phyloP scores from a whole-genome alignment of 1,140 invertebrate species.

The Parasteatoda tepidariorum region DNA sequence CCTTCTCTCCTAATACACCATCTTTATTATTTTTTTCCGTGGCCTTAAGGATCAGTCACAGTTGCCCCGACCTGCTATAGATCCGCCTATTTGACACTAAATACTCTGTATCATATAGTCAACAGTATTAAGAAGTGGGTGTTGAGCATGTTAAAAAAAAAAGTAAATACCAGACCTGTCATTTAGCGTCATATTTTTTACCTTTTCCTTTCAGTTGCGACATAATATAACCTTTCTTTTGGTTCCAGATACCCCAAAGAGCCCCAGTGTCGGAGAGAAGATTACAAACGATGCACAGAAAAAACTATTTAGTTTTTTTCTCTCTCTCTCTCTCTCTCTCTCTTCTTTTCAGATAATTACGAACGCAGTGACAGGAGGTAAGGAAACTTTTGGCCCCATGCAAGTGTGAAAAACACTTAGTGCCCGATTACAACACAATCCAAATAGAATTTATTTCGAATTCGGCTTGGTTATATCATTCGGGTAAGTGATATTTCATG shows the following conservation, averaged over 20 bases:
- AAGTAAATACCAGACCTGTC: conserved; percentile 23
- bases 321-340: background rate
- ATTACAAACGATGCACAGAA: background rate
- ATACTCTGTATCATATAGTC: background rate
- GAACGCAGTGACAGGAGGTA: conserved; percentile 15
- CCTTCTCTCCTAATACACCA: background rate
- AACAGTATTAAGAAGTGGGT: background rate
- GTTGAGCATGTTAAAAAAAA: too few relatives aligned
- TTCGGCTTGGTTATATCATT: background rate
- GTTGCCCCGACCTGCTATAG: background rate
- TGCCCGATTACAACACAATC: background rate
- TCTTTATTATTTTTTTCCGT: background rate
- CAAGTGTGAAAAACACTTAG: conserved; percentile 19
- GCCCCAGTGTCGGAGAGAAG: background rate
- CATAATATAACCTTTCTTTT: conserved; percentile 21
- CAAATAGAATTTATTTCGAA: background rate
- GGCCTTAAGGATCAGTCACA: background rate
- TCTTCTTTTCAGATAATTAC: conserved; percentile 27
- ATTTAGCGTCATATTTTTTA: conserved; percentile 33
- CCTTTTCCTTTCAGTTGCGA: background rate
- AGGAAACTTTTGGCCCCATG: background rate
- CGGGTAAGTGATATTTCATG: background rate
- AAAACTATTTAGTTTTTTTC: background rate
- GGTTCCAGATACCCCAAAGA: background rate
- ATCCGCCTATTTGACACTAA: background rate